Base-by-base conservation (phyloP, 2,113 vertebrate species). In the Catharus minimus region DNA sequence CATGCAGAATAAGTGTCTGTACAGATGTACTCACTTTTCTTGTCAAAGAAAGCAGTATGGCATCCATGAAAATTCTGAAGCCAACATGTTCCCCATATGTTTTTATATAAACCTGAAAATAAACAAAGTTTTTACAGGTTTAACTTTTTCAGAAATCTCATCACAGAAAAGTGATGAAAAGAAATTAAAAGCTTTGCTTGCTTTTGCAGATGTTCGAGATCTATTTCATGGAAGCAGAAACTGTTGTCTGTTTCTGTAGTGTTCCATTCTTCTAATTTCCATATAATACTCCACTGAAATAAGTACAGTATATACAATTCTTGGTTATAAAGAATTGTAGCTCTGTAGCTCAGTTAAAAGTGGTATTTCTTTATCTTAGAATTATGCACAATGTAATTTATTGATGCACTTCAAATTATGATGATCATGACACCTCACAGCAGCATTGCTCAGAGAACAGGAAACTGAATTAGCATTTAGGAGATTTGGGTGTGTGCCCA, bases 61-160 rank as follows among this genome's bases (percentile, higher is more conserved):
- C 98, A 87, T 99, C 99, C 99, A 99, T 99, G 89, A 99, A 99
- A 96, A 99, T 99, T 88, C 99, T 97, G 87, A 99, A 99, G 22
- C 99, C 99, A 15, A 99, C 99, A 74, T 99, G 99, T 72, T 99
- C 99, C 32, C 99, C 99, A 8, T 98, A 97, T 0, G 99, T 99
- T 97, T 98, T 98, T 86, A 99, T 98, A 83, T 99, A 99, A 86
- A 99, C 97, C 99, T 99, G 65, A 87, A 97, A 95, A 87, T 64
- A 95, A 96, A 73, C 12, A 56, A 39, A 74, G 38, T 23, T 60
- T 90, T 86, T 83, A 66, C 11, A 23, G 47, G 47, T 49, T 50
- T 50, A 27, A 50, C 8, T 50, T 27, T 50, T 50, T 10, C 10
- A 61, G 28, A 73, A 86, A 77, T 75, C 66, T 67, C 33, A 19